Conservation (phyloP, 2,113 vertebrate species). For the Brienomyrus longianalis region DNA sequence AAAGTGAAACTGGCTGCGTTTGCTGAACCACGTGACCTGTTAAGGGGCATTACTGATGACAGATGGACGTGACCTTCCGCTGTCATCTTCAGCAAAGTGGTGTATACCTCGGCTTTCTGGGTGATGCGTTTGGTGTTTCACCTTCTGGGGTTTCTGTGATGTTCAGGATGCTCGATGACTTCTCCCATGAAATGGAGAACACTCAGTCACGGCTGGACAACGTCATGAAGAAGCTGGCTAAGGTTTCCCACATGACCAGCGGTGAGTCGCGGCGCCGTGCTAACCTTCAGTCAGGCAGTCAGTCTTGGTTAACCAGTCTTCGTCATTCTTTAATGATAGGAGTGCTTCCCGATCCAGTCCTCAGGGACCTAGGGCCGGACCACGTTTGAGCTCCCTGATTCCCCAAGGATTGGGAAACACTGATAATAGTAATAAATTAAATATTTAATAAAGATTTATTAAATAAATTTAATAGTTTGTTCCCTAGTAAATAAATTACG, state of each 20-base stretch:
- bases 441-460: too few relatives aligned
- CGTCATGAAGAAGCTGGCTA: slow-evolving; percentile 96
- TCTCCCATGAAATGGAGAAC: slow-evolving; percentile 86
- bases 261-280: slow-evolving; percentile 62
- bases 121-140: background rate
- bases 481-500: background rate
- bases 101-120: background rate
- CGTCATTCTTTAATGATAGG: background rate
- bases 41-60: background rate
- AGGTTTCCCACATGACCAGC: slow-evolving; percentile 97
- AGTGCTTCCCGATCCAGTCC: background rate
- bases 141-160: background rate
- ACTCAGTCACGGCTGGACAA: slow-evolving; percentile 90
- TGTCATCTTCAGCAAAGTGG: background rate
- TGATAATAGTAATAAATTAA: background rate
- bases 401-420: background rate
- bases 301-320: background rate
- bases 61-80: background rate
- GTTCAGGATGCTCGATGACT: slow-evolving; percentile 90
- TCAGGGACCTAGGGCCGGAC: too few relatives aligned
- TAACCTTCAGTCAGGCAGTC: background rate
- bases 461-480: background rate
- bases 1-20: background rate
- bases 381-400: background rate
- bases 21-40: background rate